Conservation (phyloP, 2,888 invertebrate genomes). For the Cylindroiulus punctatus region DNA sequence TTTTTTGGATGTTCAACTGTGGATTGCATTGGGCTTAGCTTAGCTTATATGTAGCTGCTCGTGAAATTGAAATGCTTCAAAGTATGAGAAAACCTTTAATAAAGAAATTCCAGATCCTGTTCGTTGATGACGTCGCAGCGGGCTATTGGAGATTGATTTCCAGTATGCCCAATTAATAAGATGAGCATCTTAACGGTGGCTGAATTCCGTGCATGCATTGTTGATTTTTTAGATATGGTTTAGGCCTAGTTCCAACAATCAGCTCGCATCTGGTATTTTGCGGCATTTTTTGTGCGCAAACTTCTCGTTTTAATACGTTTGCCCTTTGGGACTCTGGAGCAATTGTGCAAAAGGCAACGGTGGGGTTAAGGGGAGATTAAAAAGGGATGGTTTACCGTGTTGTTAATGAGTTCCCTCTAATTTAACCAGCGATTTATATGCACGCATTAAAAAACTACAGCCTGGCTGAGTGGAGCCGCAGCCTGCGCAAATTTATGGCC, state of each 20-base stretch:
- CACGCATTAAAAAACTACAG: slow-evolving; percentile 22
- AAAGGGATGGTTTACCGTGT: background rate
- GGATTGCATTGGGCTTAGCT: background rate
- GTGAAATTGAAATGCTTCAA: background rate
- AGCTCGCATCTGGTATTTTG: background rate
- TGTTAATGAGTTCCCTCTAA: slow-evolving; percentile 42
- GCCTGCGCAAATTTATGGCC: background rate
- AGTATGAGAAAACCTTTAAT: background rate
- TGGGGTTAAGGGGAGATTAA: slow-evolving; percentile 19
- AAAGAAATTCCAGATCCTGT: background rate
- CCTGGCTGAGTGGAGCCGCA: slow-evolving; percentile 3
- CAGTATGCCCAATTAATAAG: slow-evolving; percentile 4
- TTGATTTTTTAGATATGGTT: background rate
- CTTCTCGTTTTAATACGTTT: slow-evolving; percentile 1
- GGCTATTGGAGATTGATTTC: slow-evolving; percentile 24
- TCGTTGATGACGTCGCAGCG: background rate
- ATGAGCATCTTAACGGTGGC: background rate
- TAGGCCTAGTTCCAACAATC: background rate
- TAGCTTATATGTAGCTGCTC: background rate
- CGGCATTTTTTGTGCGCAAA: background rate
- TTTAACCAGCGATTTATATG: slow-evolving; percentile 34
- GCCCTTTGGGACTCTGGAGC: background rate
- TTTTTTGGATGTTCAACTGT: background rate
- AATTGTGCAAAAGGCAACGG: background rate
- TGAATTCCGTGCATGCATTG: background rate